These are phyloP conservation scores for Hyalella azteca DNA, from an alignment of 2,888 invertebrate species.

Conservation along the genomic window DNA sequence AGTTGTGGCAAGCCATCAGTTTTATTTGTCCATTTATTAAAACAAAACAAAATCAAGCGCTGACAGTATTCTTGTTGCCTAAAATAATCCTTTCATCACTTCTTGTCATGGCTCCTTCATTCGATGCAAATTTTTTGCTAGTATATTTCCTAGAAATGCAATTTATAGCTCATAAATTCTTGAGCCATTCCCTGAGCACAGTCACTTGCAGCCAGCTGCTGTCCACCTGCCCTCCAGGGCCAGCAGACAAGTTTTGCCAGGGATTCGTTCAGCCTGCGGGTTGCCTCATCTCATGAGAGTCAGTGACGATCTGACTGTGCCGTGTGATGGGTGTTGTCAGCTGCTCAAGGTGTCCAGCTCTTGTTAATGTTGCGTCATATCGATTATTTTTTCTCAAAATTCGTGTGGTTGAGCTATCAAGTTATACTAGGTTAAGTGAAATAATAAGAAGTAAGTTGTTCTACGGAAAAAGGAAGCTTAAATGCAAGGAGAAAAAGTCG, in stretches of 20 bases:
- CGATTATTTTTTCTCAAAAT: background rate
- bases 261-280: background rate
- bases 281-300: background rate
- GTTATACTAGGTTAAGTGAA: background rate
- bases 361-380: background rate
- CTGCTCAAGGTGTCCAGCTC: background rate
- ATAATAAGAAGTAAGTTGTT: background rate
- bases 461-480: background rate
- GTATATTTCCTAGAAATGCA: too few relatives aligned
- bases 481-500: background rate
- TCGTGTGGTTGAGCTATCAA: background rate
- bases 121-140: too few relatives aligned
- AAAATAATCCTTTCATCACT: too few relatives aligned
- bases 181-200: background rate
- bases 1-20: too few relatives aligned
- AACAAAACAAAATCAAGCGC: too few relatives aligned
- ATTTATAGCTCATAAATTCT: too few relatives aligned
- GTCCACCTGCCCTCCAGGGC: slow-evolving; percentile 5
- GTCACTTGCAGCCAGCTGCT: background rate
- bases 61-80: too few relatives aligned
- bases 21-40: too few relatives aligned
- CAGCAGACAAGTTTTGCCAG: background rate
- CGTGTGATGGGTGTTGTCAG: background rate
- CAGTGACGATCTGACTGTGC: background rate
- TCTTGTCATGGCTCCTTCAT: too few relatives aligned